Conservation (phyloP, 2,113 vertebrate species). For the Oenanthe melanoleuca region DNA sequence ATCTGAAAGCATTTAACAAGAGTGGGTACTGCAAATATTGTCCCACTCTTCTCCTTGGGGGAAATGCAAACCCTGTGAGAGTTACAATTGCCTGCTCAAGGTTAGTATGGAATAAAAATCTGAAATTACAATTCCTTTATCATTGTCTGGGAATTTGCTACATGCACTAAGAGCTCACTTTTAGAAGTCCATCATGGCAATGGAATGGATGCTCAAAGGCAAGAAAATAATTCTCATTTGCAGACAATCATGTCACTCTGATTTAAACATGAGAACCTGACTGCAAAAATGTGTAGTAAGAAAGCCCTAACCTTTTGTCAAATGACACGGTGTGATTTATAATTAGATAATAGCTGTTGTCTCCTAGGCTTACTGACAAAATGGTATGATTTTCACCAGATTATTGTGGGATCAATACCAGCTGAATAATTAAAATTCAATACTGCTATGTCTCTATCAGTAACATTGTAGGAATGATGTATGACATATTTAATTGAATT, state of each 20-base stretch:
- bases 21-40: background rate
- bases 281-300: constrained; percentile 47
- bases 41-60: background rate
- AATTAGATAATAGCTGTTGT: constrained; percentile 79
- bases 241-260: constrained; percentile 35
- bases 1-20: background rate
- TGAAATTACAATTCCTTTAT: background rate
- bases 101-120: constrained; percentile 10
- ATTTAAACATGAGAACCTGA: constrained; percentile 46
- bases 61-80: background rate
- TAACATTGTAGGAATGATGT: constrained; percentile 79
- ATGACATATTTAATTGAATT: constrained; percentile 82
- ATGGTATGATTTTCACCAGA: constrained; percentile 76
- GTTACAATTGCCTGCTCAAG: constrained; percentile 10
- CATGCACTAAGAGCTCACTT: background rate
- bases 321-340: constrained; percentile 77
- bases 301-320: constrained; percentile 69
- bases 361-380: constrained; percentile 72
- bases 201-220: constrained; percentile 16
- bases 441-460: constrained; percentile 77
- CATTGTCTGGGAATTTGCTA: constrained; percentile 11
- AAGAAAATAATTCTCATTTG: constrained; percentile 57
- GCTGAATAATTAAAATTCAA: constrained; percentile 86
- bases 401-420: constrained; percentile 79
- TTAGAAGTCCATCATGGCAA: background rate